These are phyloP conservation scores for Ptychoptera albimana DNA, from an alignment of 2,888 invertebrate genomes.

Conservation along the genomic window DNA sequence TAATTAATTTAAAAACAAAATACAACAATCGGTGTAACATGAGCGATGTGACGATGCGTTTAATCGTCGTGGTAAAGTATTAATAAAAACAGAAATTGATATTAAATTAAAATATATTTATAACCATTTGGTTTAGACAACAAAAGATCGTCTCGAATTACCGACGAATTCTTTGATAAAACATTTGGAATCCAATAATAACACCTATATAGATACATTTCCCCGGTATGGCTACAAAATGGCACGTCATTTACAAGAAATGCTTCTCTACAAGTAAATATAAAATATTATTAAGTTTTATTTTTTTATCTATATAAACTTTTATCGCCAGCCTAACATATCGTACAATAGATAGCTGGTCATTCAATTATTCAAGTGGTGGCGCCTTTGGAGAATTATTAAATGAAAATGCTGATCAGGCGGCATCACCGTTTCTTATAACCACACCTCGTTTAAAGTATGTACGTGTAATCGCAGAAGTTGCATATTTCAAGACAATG, in stretches of 20 bases:
- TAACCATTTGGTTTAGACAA: conserved; percentile 10
- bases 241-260: conserved; percentile 15
- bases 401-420: conserved; percentile 17
- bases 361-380: conserved; percentile 13
- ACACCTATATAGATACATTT: conserved; percentile 17
- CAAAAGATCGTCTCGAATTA: background rate
- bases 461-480: conserved; percentile 12
- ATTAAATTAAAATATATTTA: conserved; percentile 9
- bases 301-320: background rate
- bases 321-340: conserved; percentile 1
- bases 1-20: conserved; percentile 13
- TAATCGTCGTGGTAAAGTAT: conserved; percentile 18
- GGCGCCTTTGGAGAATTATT: conserved; percentile 20
- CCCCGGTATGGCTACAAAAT: conserved; percentile 18
- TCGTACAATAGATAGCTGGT: background rate
- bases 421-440: conserved; percentile 13
- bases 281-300: background rate
- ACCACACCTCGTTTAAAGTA: conserved; percentile 13
- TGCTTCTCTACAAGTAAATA: conserved; percentile 19
- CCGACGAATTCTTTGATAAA: conserved; percentile 13
- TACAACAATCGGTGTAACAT: conserved; percentile 19
- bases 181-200: conserved; percentile 15
- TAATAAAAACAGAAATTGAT: background rate
- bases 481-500: conserved; percentile 23
- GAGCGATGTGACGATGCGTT: conserved; percentile 18